Evolutionary conservation across 2,113 vertebrate genomes (phyloP).

Genomic region (Trinectes maculatus): DNA sequence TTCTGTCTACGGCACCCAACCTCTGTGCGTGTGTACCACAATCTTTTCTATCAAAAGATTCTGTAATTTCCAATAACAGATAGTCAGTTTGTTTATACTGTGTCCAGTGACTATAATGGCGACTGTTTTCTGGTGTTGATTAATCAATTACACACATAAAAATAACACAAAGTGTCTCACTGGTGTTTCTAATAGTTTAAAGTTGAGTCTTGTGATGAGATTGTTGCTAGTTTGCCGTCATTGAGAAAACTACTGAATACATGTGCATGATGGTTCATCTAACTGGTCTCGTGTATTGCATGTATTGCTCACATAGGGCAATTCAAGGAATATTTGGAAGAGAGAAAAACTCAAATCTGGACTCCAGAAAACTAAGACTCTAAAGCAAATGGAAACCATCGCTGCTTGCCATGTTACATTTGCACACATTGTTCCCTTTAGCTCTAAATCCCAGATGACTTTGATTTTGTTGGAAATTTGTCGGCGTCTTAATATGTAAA

Average conservation of each 20-base stretch:
- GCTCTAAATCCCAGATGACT: conserved; percentile 13
- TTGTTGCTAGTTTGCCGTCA: not conserved
- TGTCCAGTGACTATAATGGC: not conserved
- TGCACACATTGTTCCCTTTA: conserved; percentile 22
- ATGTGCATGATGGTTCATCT: not conserved
- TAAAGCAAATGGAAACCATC: conserved; percentile 19
- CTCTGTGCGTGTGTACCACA: no score
- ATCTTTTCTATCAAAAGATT: not conserved
- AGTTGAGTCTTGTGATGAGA: no score
- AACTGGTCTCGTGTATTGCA: not conserved
- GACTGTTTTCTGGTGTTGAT: not conserved
- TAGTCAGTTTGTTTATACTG: not conserved
- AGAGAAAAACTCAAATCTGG: conserved; percentile 15
- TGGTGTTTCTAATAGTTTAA: no score
- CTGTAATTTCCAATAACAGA: no score
- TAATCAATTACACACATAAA: no score
- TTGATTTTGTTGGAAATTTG: conserved; percentile 6
- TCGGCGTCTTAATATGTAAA: conserved; percentile 12
- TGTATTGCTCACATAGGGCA: conserved; percentile 10
- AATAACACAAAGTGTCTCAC: no score
- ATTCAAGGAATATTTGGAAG: conserved; percentile 25
- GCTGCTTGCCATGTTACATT: conserved; percentile 9
- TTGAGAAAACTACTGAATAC: conserved; percentile 10
- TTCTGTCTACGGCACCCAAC: not conserved
- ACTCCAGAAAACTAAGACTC: conserved; percentile 10